Evolutionary conservation across 2,888 invertebrate genomes (phyloP).

Genomic region (Phalera bucephala): DNA sequence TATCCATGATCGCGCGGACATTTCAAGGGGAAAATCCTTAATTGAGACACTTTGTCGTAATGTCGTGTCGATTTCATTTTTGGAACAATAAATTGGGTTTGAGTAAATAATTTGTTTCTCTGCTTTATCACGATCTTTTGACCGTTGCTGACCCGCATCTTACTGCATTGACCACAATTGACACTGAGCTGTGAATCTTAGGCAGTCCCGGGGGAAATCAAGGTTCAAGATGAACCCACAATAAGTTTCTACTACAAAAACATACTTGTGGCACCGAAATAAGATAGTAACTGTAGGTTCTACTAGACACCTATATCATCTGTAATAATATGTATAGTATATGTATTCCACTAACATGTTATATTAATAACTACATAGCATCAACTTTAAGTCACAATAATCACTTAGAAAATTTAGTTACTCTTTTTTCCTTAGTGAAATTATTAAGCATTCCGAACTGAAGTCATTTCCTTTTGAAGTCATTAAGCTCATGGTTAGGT

Average conservation of each 20-base stretch:
- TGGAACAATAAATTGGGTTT: too few species aligned
- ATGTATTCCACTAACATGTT: too few species aligned
- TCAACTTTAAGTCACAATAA: too few species aligned
- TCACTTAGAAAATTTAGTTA: too few species aligned
- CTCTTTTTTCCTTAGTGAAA: too few species aligned
- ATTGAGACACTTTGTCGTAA: conserved; percentile 27
- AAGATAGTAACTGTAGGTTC: conserved; percentile 11
- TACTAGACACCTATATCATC: too few species aligned
- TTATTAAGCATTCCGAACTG: too few species aligned
- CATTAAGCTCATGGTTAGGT: too few species aligned
- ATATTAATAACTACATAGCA: too few species aligned
- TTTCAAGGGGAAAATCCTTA: conserved; percentile 30
- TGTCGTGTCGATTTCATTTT: too few species aligned
- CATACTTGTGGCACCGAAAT: conserved; percentile 32
- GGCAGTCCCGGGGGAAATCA: conserved; percentile 45
- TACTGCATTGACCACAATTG: conserved; percentile 44
- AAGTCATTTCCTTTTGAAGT: too few species aligned
- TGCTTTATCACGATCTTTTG: conserved; percentile 4
- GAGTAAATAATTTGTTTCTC: conserved; percentile 6
- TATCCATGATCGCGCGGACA: conserved; percentile 38
- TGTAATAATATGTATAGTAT: too few species aligned
- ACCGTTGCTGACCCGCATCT: conserved; percentile 17
- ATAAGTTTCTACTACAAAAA: conserved; percentile 37
- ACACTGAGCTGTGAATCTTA: conserved; percentile 41
- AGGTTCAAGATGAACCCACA: conserved; percentile 38